A percentile compares a stretch with the other conserved stretches of the same genome.
phyloP scores from a whole-genome alignment of 2,797 vertebrate species.

The Gallinago stenura region DNA sequence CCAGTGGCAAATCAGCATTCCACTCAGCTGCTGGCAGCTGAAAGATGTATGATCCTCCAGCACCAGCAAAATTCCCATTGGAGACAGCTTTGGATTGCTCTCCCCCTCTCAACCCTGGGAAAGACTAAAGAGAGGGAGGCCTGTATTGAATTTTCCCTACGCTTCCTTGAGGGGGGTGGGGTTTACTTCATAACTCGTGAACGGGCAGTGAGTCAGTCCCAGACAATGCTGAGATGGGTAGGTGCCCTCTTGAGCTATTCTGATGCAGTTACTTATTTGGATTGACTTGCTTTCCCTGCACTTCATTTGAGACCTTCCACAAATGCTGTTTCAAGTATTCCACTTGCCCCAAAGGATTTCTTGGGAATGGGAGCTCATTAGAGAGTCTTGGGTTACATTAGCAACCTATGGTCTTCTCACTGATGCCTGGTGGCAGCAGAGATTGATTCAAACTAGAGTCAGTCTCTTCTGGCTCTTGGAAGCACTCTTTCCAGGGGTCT shows the following conservation, averaged over 20 bases:
- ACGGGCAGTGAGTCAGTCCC: neutral
- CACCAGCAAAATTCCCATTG: conserved; percentile 32
- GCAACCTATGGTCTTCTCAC: conserved; percentile 8
- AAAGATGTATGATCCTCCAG: conserved; percentile 33
- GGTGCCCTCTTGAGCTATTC: neutral
- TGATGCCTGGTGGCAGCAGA: conserved; percentile 31
- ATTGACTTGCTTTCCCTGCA: neutral
- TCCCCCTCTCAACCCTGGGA: neutral
- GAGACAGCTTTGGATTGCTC: conserved; percentile 15
- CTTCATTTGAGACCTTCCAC: neutral
- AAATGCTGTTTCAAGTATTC: neutral
- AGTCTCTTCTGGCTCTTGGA: neutral
- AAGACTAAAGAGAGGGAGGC: neutral
- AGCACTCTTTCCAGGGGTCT: neutral
- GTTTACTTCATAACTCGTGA: neutral
- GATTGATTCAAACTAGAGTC: conserved; percentile 18
- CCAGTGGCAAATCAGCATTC: conserved; percentile 45
- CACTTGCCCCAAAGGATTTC: conserved; percentile 3
- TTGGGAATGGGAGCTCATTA: conserved; percentile 25
- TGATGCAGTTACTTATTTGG: neutral
- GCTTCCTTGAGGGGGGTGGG: neutral
- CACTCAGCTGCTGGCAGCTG: conserved; percentile 25
- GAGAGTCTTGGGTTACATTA: conserved; percentile 17
- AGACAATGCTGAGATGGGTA: neutral
- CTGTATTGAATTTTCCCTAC: neutral